Conservation (phyloP, 1,140 invertebrate species). For the Temnothorax curvispinosus region DNA sequence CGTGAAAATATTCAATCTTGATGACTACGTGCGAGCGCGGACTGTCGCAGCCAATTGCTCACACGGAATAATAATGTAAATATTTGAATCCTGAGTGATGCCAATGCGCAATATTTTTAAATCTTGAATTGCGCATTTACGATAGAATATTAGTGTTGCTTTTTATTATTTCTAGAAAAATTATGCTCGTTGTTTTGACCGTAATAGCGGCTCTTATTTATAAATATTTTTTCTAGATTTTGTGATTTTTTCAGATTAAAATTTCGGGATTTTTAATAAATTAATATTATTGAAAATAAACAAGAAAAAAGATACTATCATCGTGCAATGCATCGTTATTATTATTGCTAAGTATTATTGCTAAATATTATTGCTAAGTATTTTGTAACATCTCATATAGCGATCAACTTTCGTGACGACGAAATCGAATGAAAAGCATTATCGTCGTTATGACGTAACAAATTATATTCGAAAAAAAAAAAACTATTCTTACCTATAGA, state of each 20-base stretch:
- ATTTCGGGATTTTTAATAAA: conserved; percentile 3
- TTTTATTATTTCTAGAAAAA: background rate
- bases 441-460: background rate
- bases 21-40: background rate
- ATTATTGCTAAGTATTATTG: background rate
- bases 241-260: background rate
- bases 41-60: background rate
- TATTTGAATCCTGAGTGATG: background rate
- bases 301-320: background rate
- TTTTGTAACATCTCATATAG: background rate
- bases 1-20: conserved; percentile 45
- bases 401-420: background rate
- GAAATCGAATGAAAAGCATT: background rate
- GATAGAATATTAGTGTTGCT: background rate
- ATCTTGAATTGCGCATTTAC: background rate
- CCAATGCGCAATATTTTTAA: background rate
- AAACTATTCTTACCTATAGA: background rate
- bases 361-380: background rate
- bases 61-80: background rate
- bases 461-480: background rate
- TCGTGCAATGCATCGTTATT: background rate
- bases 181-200: background rate
- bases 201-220: background rate
- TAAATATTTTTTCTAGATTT: background rate
- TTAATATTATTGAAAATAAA: background rate